These are phyloP conservation scores for Tonatia bakeri DNA, from an alignment of 2,113 vertebrate genomes.

Conservation along the genomic window DNA sequence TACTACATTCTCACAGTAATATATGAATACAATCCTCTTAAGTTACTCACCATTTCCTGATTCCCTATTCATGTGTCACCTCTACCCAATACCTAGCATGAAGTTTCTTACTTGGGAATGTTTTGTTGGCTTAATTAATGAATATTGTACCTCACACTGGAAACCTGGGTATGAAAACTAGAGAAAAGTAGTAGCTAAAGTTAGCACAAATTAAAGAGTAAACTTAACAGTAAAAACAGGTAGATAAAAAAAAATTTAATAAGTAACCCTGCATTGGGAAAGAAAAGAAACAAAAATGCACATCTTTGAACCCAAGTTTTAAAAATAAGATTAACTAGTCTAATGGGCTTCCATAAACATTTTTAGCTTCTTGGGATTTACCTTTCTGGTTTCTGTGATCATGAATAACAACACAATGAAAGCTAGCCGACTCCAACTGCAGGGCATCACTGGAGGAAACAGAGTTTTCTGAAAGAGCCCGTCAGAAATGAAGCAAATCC, in stretches of 20 bases:
- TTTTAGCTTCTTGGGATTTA: neutral
- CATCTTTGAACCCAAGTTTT: neutral
- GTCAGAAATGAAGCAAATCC: neutral
- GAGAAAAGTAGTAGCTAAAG: neutral
- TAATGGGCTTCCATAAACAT: neutral
- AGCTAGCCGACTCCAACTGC: neutral
- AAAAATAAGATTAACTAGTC: neutral
- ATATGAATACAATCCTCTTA: neutral
- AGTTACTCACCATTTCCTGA: neutral
- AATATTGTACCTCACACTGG: neutral
- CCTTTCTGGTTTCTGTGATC: neutral
- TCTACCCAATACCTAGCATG: neutral
- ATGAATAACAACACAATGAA: neutral
- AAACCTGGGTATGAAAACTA: neutral
- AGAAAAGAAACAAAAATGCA: neutral
- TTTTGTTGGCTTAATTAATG: neutral
- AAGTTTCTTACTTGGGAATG: neutral
- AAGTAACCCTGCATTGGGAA: neutral
- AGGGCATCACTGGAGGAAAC: neutral
- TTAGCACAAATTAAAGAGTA: neutral
- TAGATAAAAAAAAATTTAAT: neutral
- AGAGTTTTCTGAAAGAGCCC: neutral
- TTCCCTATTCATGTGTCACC: neutral
- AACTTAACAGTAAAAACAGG: neutral
- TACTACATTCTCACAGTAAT: neutral